Evolutionary conservation across 2,113 vertebrate genomes (phyloP).

Genomic region (Ictalurus furcatus): DNA sequence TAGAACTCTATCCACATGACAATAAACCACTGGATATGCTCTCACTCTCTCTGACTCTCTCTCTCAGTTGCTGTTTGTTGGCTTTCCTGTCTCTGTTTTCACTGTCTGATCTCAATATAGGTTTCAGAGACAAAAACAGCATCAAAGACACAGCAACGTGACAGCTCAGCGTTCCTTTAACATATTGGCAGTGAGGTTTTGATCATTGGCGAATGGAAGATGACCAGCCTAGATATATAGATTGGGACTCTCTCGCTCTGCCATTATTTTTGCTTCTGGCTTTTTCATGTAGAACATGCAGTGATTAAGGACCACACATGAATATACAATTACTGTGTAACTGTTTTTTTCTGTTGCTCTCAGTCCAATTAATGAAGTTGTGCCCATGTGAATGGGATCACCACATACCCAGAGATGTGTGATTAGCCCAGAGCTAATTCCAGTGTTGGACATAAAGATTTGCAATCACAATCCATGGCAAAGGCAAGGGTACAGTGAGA

Average conservation of each 20-base stretch:
- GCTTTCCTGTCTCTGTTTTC: not conserved
- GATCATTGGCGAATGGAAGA: not conserved
- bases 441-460: not conserved
- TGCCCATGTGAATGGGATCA: conserved; percentile 53
- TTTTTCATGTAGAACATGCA: conserved; percentile 4
- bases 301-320: conserved; percentile 16
- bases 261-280: conserved; percentile 30
- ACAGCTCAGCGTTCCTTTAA: not conserved
- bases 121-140: not conserved
- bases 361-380: conserved; percentile 23
- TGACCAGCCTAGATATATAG: not conserved
- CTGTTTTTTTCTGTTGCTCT: conserved; percentile 51
- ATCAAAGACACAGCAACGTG: not conserved
- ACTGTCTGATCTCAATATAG: not conserved
- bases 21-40: not conserved
- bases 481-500: not conserved
- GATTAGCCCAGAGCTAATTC: conserved; percentile 47
- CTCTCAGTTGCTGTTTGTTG: too few relatives aligned
- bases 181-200: not conserved
- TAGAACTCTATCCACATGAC: conserved; percentile 6
- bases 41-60: not conserved
- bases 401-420: conserved; percentile 40
- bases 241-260: conserved; percentile 44
- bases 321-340: not conserved
- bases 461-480: conserved; percentile 6